Percentiles rank a stretch among this genome's conserved stretches.
Conservation (phyloP, 2,797 vertebrate genomes). For the Bryconaethiops microstoma region DNA sequence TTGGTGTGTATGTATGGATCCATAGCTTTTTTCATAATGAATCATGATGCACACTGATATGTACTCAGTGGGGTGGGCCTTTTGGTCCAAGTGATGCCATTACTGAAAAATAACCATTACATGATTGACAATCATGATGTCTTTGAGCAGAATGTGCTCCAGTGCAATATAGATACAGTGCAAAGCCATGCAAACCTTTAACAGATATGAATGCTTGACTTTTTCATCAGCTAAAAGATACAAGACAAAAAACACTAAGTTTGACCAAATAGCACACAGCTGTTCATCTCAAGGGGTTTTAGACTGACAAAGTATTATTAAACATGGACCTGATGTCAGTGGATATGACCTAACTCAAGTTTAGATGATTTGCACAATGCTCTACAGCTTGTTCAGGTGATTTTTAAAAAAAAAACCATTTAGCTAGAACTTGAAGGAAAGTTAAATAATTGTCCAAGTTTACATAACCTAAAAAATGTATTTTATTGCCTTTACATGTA, state of each 20-base stretch:
- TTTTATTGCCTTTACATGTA: background rate
- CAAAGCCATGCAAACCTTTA: background rate
- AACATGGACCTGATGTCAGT: background rate
- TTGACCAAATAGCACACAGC: background rate
- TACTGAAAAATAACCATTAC: background rate
- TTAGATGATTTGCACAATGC: background rate
- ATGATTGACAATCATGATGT: slow-evolving; percentile 31
- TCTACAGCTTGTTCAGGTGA: background rate
- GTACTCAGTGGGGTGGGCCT: slow-evolving; percentile 10
- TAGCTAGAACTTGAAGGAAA: background rate
- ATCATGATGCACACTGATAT: background rate
- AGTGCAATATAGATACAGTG: background rate
- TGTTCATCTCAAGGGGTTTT: background rate
- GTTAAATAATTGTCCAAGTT: slow-evolving; percentile 9
- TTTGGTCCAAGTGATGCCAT: background rate
- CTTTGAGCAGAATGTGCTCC: slow-evolving; percentile 3
- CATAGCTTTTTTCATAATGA: background rate
- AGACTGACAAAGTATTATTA: background rate
- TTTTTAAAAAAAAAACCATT: background rate
- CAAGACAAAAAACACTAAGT: background rate
- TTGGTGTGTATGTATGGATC: background rate
- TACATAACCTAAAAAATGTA: background rate
- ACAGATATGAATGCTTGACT: background rate
- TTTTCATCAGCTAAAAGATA: background rate
- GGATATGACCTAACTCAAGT: background rate